phyloP scores from a whole-genome alignment of 2,113 vertebrate genomes.

The Leptocoma aspasia region DNA sequence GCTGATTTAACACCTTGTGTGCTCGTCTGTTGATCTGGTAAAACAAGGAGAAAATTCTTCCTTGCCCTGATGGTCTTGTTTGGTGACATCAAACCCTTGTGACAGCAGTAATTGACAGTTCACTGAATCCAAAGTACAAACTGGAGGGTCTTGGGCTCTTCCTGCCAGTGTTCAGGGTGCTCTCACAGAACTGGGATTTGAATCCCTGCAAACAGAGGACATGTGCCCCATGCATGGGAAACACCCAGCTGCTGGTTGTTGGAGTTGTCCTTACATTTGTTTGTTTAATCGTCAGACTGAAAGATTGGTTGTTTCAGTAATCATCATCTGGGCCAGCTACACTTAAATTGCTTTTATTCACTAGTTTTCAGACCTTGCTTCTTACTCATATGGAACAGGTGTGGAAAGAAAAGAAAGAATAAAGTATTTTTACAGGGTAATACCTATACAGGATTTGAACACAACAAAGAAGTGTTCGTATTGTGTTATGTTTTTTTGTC shows the following conservation, averaged over 20 bases:
- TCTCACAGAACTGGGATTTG: fast-evolving
- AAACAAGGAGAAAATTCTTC: background rate
- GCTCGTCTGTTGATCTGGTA: background rate
- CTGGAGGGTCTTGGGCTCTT: background rate
- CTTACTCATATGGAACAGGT: background rate
- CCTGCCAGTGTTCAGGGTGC: background rate
- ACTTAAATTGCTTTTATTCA: background rate
- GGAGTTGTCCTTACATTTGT: background rate
- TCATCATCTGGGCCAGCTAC: background rate
- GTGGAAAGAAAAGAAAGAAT: background rate
- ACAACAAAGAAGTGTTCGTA: background rate
- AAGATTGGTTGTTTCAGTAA: background rate
- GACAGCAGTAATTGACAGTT: background rate
- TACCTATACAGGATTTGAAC: background rate
- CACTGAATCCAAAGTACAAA: background rate
- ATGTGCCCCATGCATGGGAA: fast-evolving
- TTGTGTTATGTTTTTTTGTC: background rate
- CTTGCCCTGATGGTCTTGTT: background rate
- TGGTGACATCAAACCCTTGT: background rate
- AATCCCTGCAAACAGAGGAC: background rate
- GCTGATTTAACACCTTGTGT: background rate
- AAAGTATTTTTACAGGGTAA: background rate
- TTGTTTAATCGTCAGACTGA: background rate
- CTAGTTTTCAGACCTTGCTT: background rate
- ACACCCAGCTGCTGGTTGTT: background rate